Percentiles rank a stretch among this genome's conserved stretches.
These are phyloP conservation scores for Agrypnia vestita DNA, from an alignment of 1,140 invertebrate species.

Conservation along the genomic window DNA sequence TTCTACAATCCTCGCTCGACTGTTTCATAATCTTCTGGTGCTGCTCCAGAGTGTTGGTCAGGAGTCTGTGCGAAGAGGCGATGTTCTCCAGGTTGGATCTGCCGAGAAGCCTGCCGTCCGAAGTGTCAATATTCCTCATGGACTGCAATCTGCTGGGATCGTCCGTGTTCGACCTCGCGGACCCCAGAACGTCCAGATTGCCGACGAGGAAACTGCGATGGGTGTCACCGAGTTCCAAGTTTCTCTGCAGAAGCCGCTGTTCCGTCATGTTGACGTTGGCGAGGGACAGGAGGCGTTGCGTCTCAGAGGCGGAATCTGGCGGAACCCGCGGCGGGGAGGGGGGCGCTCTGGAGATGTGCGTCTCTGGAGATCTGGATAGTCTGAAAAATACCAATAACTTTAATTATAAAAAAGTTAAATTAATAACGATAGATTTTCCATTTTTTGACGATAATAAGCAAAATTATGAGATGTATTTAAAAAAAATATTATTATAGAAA, in stretches of 20 bases:
- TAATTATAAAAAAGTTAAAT: slow-evolving; percentile 20
- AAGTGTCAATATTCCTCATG: slow-evolving; percentile 71
- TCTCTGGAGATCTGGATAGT: slow-evolving; percentile 60
- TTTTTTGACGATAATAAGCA: no score
- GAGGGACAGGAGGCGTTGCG: slow-evolving; percentile 70
- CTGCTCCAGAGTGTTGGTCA: slow-evolving; percentile 71
- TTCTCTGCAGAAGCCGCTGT: slow-evolving; percentile 71
- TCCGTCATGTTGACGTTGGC: slow-evolving; percentile 73
- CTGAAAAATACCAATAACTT: slow-evolving; percentile 32
- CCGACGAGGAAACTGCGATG: slow-evolving; percentile 71
- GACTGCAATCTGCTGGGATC: slow-evolving; percentile 69
- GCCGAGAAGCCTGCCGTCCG: slow-evolving; percentile 66
- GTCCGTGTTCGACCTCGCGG: slow-evolving; percentile 63
- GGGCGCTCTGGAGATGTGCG: slow-evolving; percentile 60
- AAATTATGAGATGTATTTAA: no score
- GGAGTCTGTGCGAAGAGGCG: slow-evolving; percentile 66
- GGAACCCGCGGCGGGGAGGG: slow-evolving; percentile 64
- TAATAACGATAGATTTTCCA: not conserved
- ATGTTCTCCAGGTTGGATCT: slow-evolving; percentile 64
- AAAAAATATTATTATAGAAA: no score
- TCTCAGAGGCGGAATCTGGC: slow-evolving; percentile 69
- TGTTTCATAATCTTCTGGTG: slow-evolving; percentile 76
- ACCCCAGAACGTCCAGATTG: slow-evolving; percentile 65
- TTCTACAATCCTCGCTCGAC: slow-evolving; percentile 76
- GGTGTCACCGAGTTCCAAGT: slow-evolving; percentile 69